phyloP scores from a whole-genome alignment of 2,888 invertebrate genomes.

The Drosophila hawaiiensis region DNA sequence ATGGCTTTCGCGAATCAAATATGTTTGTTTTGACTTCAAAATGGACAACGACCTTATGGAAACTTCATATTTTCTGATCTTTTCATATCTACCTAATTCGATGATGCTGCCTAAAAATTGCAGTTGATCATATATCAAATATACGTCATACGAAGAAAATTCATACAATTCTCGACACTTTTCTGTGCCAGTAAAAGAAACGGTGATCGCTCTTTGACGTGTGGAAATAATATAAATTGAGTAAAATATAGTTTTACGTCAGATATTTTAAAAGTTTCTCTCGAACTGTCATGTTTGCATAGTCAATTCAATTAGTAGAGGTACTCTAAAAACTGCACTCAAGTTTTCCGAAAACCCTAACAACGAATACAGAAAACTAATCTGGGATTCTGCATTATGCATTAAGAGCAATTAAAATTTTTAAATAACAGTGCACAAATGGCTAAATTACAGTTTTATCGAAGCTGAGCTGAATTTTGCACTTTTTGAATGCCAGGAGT shows the following conservation, averaged over 20 bases:
- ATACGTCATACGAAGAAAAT: too few species aligned
- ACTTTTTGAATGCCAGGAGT: not conserved
- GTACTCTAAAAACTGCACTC: not conserved
- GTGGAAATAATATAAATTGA: not conserved
- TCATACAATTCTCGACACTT: too few species aligned
- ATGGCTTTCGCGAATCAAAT: slow-evolving; percentile 2
- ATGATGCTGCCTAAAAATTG: not conserved
- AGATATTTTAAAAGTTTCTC: not conserved
- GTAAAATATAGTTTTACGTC: not conserved
- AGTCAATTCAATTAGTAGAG: too few species aligned
- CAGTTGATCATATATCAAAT: not conserved
- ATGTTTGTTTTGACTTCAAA: not conserved
- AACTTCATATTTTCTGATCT: not conserved
- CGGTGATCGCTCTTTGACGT: too few species aligned
- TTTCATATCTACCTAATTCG: not conserved
- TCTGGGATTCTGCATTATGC: not conserved
- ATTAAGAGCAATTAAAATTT: not conserved
- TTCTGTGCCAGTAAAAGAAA: too few species aligned
- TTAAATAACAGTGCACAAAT: not conserved
- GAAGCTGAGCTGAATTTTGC: not conserved
- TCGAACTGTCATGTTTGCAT: not conserved
- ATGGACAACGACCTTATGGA: not conserved
- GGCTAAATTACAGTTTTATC: not conserved
- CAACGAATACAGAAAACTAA: not conserved
- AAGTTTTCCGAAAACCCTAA: not conserved